Conservation (phyloP, 1,140 invertebrate genomes). For the Metopolophium dirhodum region DNA sequence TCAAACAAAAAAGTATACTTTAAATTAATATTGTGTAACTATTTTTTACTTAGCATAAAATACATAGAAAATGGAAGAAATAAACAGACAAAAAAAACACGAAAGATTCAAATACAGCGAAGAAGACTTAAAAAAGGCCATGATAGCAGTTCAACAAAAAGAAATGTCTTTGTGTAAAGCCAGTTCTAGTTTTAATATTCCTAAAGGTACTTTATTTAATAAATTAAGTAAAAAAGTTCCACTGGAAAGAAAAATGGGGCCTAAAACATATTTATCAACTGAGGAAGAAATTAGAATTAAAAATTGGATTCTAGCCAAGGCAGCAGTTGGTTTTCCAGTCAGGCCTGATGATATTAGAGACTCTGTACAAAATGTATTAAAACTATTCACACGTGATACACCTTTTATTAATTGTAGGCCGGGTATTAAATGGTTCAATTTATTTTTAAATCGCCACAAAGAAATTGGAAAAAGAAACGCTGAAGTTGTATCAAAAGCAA, state of each 20-base stretch:
- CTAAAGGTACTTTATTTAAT: background rate
- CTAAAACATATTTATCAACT: background rate
- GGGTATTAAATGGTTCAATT: background rate
- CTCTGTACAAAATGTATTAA: background rate
- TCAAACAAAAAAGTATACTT: background rate
- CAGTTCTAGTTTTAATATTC: background rate
- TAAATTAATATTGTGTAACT: background rate
- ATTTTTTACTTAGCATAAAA: background rate
- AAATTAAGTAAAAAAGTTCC: background rate
- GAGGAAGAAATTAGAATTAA: background rate
- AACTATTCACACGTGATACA: background rate
- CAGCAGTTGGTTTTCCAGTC: background rate
- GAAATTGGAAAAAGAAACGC: background rate
- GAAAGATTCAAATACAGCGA: background rate
- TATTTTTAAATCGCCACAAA: background rate
- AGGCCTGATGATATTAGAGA: background rate
- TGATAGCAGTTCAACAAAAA: background rate
- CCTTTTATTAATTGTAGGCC: background rate
- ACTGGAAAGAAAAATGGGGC: background rate
- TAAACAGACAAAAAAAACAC: background rate
- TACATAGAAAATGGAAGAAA: background rate
- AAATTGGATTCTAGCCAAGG: background rate
- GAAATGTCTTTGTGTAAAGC: background rate
- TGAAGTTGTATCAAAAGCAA: constrained; percentile 5
- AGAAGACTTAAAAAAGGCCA: background rate